These are phyloP conservation scores for Nanorana parkeri DNA, from an alignment of 2,113 vertebrate genomes.

Conservation along the genomic window DNA sequence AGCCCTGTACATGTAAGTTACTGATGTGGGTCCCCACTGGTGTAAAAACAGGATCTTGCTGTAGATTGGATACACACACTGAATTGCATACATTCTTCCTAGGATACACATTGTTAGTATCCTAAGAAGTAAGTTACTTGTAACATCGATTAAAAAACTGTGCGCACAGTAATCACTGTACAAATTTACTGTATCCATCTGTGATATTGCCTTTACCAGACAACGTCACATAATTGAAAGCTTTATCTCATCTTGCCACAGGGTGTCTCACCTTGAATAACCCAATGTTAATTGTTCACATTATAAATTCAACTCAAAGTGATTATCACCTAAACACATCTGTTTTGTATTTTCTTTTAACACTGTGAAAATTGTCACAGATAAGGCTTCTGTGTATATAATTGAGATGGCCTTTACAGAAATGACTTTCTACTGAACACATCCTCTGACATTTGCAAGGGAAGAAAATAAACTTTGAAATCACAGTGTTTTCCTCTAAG, in stretches of 20 bases:
- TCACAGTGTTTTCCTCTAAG: neutral
- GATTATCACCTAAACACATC: neutral
- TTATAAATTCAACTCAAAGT: neutral
- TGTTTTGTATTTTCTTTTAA: neutral
- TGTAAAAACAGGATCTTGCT: no score
- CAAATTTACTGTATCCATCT: no score
- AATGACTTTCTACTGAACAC: slow-evolving; percentile 38
- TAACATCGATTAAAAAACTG: no score
- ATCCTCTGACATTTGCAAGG: slow-evolving; percentile 21
- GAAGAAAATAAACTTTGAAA: slow-evolving; percentile 31
- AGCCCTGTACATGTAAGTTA: no score
- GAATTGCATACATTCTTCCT: no score
- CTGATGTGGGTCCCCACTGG: no score
- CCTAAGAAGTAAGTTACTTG: no score
- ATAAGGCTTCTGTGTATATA: slow-evolving; percentile 13
- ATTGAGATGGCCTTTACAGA: slow-evolving; percentile 23
- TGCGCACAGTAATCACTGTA: no score
- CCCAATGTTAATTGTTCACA: neutral
- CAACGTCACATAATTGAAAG: neutral
- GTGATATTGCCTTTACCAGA: no score
- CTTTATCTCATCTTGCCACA: neutral
- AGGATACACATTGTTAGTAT: no score
- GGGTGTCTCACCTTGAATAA: neutral
- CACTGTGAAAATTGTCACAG: slow-evolving; percentile 10
- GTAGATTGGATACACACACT: no score